Evolutionary conservation across 1,140 invertebrate species (phyloP), one percentile per base, ranked within the genome.

Genomic region (Linepithema humile): DNA sequence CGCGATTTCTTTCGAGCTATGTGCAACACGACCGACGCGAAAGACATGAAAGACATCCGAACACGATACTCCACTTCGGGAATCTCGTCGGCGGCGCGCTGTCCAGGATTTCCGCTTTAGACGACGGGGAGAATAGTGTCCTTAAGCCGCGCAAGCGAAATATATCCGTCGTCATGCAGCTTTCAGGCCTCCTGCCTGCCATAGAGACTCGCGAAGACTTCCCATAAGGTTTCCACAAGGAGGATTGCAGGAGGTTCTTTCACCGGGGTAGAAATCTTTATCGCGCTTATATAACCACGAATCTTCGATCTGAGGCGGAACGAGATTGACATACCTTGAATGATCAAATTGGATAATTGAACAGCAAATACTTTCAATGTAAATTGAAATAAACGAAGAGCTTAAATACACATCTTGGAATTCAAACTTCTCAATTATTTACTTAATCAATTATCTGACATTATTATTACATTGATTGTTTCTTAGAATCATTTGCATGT

Each of bases 21-120:
- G 38, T 35, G 53, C 29, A 64, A 50, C 12, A 20, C 57, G 57
- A 82, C 23, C 43, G 48, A 67, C 32, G 74, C 43, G 45, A 55
- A 80, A 80, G 67, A 80, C 64, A 40, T 50, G 75, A 70, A 57
- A 70, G 64, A 80, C 35, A 80, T 83, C 78, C 83, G 86, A 88
- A 91, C 90, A 91, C 89, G 90, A 89, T 88, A 91, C 90, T 91
- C 86, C 88, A 91, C 90, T 91, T 84, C 59, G 64, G 59, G 74
- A 87, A 89, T 90, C 88, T 85, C 60, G 50, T 15, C 78, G 78
- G 62, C 62, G 40, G 62, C 72, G 50, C 70, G 50, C 23, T 77
- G 80, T 10, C 50, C 45, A 69, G 88, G 82, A 88, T 88, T 88
- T 86, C 80, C 86, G 80, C 32, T 70, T 89, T 82, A 84, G 84